These are phyloP conservation scores for Ptyas mucosa DNA, from an alignment of 2,113 vertebrate genomes.

Conservation along the genomic window DNA sequence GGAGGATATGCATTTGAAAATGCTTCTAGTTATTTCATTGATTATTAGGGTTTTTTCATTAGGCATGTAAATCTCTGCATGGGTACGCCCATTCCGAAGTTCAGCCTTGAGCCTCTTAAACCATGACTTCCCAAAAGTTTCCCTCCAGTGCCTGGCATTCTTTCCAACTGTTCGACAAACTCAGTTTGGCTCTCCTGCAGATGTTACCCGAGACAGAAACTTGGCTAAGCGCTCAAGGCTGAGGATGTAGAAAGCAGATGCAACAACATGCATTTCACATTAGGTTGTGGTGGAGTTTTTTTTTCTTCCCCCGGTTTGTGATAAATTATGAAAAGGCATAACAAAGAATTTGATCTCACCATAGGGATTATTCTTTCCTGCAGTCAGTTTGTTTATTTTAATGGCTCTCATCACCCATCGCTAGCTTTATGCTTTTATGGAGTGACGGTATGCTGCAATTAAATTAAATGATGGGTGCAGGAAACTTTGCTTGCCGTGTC, in stretches of 20 bases:
- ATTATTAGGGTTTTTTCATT: neutral
- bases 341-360: slow-evolving; percentile 13
- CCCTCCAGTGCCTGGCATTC: neutral
- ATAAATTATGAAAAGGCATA: neutral
- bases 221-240: neutral
- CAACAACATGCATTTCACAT: neutral
- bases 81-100: neutral
- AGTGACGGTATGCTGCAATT: neutral
- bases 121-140: neutral
- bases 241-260: neutral
- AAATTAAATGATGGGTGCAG: neutral
- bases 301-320: neutral
- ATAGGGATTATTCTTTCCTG: neutral
- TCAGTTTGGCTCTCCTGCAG: neutral
- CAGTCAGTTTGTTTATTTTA: neutral
- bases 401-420: neutral
- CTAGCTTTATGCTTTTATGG: neutral
- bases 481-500: neutral
- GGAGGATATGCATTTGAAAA: neutral
- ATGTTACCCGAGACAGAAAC: neutral
- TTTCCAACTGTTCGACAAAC: neutral
- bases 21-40: neutral
- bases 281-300: too few relatives aligned
- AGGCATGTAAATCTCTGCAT: neutral
- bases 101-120: neutral